A percentile compares a stretch with the other conserved stretches of the same genome.
These are phyloP conservation scores for Griposia aprilina DNA, from an alignment of 2,888 invertebrate genomes.

Conservation along the genomic window DNA sequence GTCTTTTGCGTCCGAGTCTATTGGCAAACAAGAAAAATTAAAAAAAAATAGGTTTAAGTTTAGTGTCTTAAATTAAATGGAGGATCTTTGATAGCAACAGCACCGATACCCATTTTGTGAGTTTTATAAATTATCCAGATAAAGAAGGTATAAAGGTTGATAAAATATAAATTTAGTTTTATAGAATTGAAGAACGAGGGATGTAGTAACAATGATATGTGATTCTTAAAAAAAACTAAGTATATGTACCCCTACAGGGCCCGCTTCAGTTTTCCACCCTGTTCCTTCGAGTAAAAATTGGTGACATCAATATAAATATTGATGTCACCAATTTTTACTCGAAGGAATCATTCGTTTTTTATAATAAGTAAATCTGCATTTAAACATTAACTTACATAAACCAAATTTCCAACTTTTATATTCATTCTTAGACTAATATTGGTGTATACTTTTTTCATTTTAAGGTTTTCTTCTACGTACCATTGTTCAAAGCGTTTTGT, in stretches of 20 bases:
- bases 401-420: background rate
- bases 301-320: no score
- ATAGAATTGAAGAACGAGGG: background rate
- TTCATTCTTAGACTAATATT: no score
- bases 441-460: background rate
- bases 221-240: background rate
- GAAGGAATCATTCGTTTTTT: background rate
- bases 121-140: background rate
- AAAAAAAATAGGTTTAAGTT: background rate
- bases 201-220: background rate
- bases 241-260: no score
- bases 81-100: background rate
- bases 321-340: background rate
- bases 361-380: background rate
- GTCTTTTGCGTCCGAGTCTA: constrained; percentile 74
- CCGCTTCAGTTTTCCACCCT: no score
- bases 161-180: no score
- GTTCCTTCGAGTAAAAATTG: no score
- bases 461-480: constrained; percentile 64
- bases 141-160: background rate
- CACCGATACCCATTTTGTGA: background rate
- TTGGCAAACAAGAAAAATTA: constrained; percentile 18
- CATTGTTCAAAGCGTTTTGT: constrained; percentile 67
- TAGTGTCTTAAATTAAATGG: background rate
- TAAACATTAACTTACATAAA: background rate